These are phyloP conservation scores for Bombus pyrosoma DNA, from an alignment of 1,140 invertebrate genomes.

Conservation along the genomic window DNA sequence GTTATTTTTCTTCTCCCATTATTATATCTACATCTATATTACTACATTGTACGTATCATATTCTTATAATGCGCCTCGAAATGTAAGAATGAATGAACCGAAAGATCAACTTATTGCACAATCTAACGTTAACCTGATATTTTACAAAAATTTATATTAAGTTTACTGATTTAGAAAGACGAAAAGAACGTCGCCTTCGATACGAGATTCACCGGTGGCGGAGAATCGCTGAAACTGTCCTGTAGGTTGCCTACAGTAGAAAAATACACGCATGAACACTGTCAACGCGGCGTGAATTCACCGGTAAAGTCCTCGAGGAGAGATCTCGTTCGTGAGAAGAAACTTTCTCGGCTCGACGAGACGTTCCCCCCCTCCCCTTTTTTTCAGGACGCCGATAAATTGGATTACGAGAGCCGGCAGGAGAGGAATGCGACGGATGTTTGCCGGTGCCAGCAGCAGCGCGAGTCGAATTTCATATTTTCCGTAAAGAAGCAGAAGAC, in stretches of 20 bases:
- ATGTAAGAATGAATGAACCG: too few species aligned
- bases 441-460: conserved; percentile 43
- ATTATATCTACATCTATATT: too few species aligned
- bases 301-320: conserved; percentile 24
- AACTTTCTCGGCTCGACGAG: conserved; percentile 10
- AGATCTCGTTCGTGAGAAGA: not conserved
- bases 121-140: not conserved
- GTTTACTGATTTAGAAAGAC: conserved; percentile 15
- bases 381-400: conserved; percentile 43
- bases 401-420: conserved; percentile 26
- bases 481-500: conserved; percentile 48
- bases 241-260: conserved; percentile 12
- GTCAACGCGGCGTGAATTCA: conserved; percentile 38
- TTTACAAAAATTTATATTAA: not conserved
- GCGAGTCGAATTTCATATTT: conserved; percentile 45
- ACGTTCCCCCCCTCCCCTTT: not conserved
- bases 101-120: not conserved
- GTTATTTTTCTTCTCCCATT: too few species aligned
- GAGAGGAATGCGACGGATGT: conserved; percentile 48
- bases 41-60: too few species aligned
- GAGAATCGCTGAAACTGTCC: conserved; percentile 52
- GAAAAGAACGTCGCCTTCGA: conserved; percentile 36
- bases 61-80: too few species aligned
- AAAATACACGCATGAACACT: conserved; percentile 53
- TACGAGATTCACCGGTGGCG: conserved; percentile 56